Conservation (phyloP, 2,888 invertebrate genomes). For the Ochropleura plecta region DNA sequence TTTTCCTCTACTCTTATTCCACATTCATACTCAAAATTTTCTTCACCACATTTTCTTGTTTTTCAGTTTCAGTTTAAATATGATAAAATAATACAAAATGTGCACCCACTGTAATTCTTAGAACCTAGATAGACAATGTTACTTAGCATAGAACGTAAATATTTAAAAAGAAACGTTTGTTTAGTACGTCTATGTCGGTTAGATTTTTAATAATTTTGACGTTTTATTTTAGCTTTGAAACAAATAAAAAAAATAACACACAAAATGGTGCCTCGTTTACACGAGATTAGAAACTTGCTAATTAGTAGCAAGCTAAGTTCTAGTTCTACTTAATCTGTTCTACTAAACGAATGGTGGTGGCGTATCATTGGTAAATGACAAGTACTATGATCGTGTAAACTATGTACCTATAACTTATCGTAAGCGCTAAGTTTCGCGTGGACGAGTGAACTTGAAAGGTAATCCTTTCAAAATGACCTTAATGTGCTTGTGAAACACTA, state of each 20-base stretch:
- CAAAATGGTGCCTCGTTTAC: slow-evolving; percentile 3
- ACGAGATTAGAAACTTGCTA: not conserved
- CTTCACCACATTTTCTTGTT: not conserved
- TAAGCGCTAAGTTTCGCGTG: not conserved
- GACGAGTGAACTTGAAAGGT: not conserved
- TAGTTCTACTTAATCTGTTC: not conserved
- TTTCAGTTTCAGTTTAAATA: not conserved
- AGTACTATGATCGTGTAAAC: not conserved
- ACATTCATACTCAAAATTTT: too few relatives aligned
- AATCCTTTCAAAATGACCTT: not conserved
- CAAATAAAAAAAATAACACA: too few relatives aligned
- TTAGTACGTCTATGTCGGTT: not conserved
- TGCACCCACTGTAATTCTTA: slow-evolving; percentile 5
- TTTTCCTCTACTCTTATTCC: too few relatives aligned
- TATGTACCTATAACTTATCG: not conserved
- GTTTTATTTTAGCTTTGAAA: not conserved
- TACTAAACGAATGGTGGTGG: too few relatives aligned
- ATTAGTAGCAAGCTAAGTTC: too few relatives aligned
- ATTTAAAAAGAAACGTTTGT: not conserved
- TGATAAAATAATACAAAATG: not conserved
- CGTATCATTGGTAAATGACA: not conserved
- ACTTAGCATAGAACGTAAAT: slow-evolving; percentile 4
- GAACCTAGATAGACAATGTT: slow-evolving; percentile 3
- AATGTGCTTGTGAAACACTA: not conserved
- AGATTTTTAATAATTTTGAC: not conserved